Conservation (phyloP, 2,888 invertebrate species). For the Mesoligia furuncula region DNA sequence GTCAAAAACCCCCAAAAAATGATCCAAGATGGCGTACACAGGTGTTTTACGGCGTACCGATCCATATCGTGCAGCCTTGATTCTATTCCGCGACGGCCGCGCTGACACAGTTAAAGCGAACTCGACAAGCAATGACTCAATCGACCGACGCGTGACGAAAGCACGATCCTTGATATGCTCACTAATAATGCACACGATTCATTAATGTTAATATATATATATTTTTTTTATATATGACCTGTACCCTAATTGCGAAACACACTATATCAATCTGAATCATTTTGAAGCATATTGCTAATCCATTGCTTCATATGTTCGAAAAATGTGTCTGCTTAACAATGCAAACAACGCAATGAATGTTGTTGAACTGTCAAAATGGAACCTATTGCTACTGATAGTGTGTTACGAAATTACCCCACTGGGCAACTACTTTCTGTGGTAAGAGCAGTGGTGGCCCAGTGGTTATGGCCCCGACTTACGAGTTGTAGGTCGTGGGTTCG, state of each 20-base stretch:
- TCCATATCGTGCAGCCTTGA: constrained; percentile 84
- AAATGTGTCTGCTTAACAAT: too few relatives aligned
- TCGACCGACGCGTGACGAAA: constrained; percentile 80
- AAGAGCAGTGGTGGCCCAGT: too few relatives aligned
- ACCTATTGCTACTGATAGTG: too few relatives aligned
- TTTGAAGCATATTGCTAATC: too few relatives aligned
- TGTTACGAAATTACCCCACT: too few relatives aligned
- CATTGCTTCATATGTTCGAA: too few relatives aligned
- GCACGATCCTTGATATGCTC: constrained; percentile 82
- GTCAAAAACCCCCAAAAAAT: constrained; percentile 57
- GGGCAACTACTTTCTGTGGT: neutral
- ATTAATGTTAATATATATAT: constrained; percentile 37
- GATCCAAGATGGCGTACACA: constrained; percentile 72
- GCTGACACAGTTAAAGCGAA: constrained; percentile 84
- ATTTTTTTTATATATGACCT: neutral
- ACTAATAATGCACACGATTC: constrained; percentile 57
- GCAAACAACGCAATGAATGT: too few relatives aligned
- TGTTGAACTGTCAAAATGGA: too few relatives aligned
- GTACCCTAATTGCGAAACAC: too few relatives aligned
- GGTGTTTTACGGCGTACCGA: constrained; percentile 75
- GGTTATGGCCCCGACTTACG: neutral
- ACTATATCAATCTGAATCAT: too few relatives aligned
- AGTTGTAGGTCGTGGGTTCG: too few relatives aligned
- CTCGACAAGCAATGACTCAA: constrained; percentile 82
- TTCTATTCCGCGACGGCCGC: constrained; percentile 88